Evolutionary conservation across 2,888 invertebrate genomes (phyloP).

Genomic region (Glaucopsyche alexis): DNA sequence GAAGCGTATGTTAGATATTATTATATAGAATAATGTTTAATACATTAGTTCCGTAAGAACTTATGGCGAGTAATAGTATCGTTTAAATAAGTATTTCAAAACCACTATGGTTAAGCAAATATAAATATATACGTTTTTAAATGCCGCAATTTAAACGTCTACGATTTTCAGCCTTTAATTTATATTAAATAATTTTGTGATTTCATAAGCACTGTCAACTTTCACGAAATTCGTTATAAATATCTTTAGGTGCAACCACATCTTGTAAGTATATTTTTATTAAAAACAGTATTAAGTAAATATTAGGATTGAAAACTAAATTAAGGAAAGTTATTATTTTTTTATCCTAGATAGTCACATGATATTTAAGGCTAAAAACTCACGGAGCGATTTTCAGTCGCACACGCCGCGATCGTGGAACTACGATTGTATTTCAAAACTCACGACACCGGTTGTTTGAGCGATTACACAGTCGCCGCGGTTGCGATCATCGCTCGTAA

Average conservation of each 20-base stretch:
- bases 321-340: background rate
- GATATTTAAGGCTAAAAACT: too few relatives aligned
- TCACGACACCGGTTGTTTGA: too few relatives aligned
- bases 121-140: background rate
- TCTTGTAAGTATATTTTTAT: background rate
- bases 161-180: conserved; percentile 12
- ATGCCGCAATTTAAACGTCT: background rate
- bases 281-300: background rate
- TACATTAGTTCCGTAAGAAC: background rate
- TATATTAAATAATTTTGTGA: conserved; percentile 1
- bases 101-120: background rate
- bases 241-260: conserved; percentile 3
- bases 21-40: background rate
- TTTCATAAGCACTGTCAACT: background rate
- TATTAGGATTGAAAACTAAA: background rate
- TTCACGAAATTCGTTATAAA: background rate
- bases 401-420: too few relatives aligned
- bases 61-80: background rate
- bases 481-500: too few relatives aligned
- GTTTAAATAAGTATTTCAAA: background rate
- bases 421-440: too few relatives aligned
- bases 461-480: too few relatives aligned
- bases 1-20: conserved; percentile 15
- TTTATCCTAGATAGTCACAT: too few relatives aligned
- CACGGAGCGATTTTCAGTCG: too few relatives aligned